phyloP scores from a whole-genome alignment of 1,140 invertebrate species.

The Brachionus koreanus region DNA sequence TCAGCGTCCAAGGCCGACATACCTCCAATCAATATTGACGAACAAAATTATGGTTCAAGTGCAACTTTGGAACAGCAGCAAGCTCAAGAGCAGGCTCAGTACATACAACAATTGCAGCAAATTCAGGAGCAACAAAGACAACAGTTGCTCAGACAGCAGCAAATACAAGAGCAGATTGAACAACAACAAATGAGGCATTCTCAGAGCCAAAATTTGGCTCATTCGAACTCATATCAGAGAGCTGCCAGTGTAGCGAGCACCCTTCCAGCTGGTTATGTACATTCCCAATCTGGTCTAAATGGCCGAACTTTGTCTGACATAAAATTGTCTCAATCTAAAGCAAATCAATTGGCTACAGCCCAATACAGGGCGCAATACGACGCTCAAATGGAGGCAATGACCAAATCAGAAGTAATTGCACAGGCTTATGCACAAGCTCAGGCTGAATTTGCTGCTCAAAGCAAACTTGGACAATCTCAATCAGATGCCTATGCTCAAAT shows the following conservation, averaged over 20 bases:
- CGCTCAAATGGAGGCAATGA: background rate
- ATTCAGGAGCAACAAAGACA: background rate
- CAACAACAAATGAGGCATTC: background rate
- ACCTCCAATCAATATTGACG: background rate
- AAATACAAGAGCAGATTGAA: slow-evolving; percentile 12
- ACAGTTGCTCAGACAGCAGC: background rate
- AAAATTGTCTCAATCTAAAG: background rate
- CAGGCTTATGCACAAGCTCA: slow-evolving; percentile 15
- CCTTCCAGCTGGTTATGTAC: slow-evolving; percentile 1
- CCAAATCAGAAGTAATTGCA: slow-evolving; percentile 4
- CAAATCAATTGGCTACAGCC: background rate
- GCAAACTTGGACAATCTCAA: background rate
- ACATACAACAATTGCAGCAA: slow-evolving; percentile 12
- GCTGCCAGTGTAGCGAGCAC: background rate
- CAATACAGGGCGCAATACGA: slow-evolving; percentile 21
- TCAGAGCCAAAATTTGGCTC: background rate
- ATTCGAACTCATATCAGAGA: background rate
- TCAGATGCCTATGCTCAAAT: background rate
- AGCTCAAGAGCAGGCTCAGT: background rate
- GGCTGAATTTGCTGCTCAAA: background rate
- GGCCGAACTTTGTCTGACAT: background rate
- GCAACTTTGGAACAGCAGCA: background rate
- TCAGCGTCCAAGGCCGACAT: background rate
- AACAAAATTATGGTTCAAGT: background rate
- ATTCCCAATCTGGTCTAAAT: slow-evolving; percentile 7